phyloP scores from a whole-genome alignment of 2,113 vertebrate genomes.

The Sarotherodon lohbergeri region DNA sequence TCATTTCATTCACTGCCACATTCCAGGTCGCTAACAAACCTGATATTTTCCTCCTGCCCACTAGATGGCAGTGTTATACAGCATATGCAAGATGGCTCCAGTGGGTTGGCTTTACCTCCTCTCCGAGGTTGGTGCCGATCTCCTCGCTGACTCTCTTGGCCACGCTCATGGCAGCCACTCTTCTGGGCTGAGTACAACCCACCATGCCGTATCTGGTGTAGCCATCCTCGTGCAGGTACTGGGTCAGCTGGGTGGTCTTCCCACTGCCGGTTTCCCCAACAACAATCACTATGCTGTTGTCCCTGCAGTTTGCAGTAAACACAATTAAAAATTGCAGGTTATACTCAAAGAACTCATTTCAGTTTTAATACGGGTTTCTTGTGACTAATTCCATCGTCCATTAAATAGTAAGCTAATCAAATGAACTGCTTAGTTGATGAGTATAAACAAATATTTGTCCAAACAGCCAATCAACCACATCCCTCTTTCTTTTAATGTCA shows the following conservation, averaged over 20 bases:
- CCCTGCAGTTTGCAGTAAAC: conserved; percentile 66
- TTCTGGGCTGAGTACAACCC: conserved; percentile 93
- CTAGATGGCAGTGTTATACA: conserved; percentile 43
- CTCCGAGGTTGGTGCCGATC: conserved; percentile 87
- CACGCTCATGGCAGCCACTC: conserved; percentile 97
- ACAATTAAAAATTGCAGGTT: background rate
- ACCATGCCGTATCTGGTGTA: conserved; percentile 98
- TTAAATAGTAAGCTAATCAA: background rate
- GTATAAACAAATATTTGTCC: background rate
- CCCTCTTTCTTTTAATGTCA: background rate
- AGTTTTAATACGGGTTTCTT: background rate
- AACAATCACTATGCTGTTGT: conserved; percentile 98
- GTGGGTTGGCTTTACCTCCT: conserved; percentile 80
- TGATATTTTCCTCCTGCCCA: background rate
- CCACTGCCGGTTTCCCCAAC: conserved; percentile 97
- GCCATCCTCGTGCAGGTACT: conserved; percentile 95
- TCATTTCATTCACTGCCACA: background rate
- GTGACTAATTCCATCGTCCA: background rate
- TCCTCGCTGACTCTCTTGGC: conserved; percentile 98
- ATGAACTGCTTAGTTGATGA: background rate
- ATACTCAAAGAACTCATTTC: background rate
- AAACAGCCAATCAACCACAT: background rate
- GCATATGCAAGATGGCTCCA: background rate
- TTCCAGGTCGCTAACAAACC: background rate
- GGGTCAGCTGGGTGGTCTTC: conserved; percentile 96